Percentiles rank a stretch among this genome's conserved stretches.
phyloP scores from a whole-genome alignment of 2,113 vertebrate species.

The Cyrtonyx montezumae region DNA sequence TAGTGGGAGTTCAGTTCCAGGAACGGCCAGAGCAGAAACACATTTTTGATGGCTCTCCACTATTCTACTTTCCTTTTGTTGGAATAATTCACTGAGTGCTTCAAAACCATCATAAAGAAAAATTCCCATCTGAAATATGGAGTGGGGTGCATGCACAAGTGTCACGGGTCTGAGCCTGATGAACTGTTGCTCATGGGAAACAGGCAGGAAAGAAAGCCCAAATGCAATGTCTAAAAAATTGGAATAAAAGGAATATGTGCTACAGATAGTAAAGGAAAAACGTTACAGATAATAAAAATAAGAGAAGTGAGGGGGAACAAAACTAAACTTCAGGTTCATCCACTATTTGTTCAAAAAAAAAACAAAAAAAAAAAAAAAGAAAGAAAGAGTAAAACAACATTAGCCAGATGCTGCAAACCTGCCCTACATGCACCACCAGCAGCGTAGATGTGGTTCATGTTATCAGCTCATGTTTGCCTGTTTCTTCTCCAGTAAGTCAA shows the following conservation, averaged over 20 bases:
- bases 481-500: not conserved
- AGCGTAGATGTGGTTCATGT: not conserved
- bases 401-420: not conserved
- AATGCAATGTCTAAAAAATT: not conserved
- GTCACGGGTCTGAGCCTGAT: not conserved
- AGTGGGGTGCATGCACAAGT: rapidly evolving
- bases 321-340: rapidly evolving
- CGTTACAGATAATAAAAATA: not conserved
- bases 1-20: not conserved
- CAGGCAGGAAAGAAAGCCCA: not conserved
- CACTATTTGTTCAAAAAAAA: not conserved
- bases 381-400: not conserved
- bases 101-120: not conserved
- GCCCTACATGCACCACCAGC: not conserved
- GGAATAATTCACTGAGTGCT: not conserved
- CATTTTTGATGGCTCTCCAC: not conserved
- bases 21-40: not conserved
- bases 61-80: not conserved
- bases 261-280: not conserved
- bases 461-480: not conserved
- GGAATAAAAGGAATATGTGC: not conserved
- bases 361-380: not conserved
- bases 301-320: not conserved
- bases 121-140: not conserved
- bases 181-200: not conserved